Base-by-base conservation (phyloP, 2,888 invertebrate genomes). In the Anarsia innoxiella region DNA sequence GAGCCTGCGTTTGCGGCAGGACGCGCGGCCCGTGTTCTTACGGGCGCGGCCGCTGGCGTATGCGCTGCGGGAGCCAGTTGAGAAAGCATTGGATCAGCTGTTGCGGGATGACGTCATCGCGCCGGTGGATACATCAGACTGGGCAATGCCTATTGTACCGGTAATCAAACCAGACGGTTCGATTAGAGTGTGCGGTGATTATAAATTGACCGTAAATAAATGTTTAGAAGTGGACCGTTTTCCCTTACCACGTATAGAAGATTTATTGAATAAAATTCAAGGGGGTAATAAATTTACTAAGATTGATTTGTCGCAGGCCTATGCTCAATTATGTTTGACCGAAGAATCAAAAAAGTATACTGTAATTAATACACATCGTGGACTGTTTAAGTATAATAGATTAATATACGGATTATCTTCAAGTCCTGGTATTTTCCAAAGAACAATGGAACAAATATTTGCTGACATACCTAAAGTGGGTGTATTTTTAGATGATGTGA, bases 321-420 rank as follows among this genome's bases (percentile, higher is more conserved):
- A 31, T 2, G 40, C 38, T 15, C 1, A 44, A 44, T 29, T 41
- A 42, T 4, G 39, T 26, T 1, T 25, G 40, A 2, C 3, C 6
- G 44, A 42, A 12, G 44, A 42, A 0, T 34, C 41, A 2, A 39
- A 28, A n/a, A 36, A 36, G 14, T 48, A 36, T 19, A 44, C 46
- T 0, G 44, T 46, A 0, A 44, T 48, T 11, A 49, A 49, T 25
- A 53, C 51, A 1, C 49, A 49, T 28, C 41, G 38, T 14, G 49
- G 50, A 0, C 26, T 50, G 3, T 52, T 41, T 19, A 34, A 11
- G 19, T 50, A 46, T 16, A 53, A 53, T 28, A 19, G 48, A 5
- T 23, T 53, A 2, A 35, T 48, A 1, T 49, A 39, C n/a, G n/a
- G n/a, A n/a, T n/a, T n/a, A n/a, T n/a, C n/a, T n/a, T n/a, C n/a